Percentiles rank a stretch among this genome's conserved stretches.
These are phyloP conservation scores for Grantiella picta DNA, from an alignment of 2,113 vertebrate genomes.

Conservation along the genomic window DNA sequence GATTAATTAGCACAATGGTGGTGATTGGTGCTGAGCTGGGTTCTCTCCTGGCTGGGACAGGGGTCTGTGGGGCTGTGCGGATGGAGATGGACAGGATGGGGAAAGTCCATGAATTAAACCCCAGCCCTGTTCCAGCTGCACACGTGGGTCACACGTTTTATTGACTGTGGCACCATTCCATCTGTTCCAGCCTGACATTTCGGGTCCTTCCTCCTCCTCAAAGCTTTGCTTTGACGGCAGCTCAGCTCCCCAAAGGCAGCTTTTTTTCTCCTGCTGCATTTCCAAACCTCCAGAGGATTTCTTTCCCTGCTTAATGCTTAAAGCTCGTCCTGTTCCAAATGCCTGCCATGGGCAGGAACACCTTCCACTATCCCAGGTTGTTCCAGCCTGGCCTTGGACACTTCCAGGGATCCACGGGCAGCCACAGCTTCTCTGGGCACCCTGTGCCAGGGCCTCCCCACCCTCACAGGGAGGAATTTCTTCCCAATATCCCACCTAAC, in stretches of 20 bases:
- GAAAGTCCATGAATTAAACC: not conserved
- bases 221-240: not conserved
- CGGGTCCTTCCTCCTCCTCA: not conserved
- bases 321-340: not conserved
- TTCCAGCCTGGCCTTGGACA: not conserved
- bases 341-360: not conserved
- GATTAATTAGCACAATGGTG: rapidly evolving
- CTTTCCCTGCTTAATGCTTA: not conserved
- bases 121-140: not conserved
- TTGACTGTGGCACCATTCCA: not conserved
- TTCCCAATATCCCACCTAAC: rapidly evolving
- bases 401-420: not conserved
- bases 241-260: not conserved
- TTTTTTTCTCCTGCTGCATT: not conserved
- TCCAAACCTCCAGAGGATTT: not conserved
- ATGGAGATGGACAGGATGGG: rapidly evolving
- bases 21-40: not conserved
- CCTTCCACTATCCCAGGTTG: rapidly evolving
- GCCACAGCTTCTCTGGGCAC: not conserved
- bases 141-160: not conserved
- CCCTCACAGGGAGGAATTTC: not conserved
- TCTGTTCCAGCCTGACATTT: not conserved
- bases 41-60: not conserved
- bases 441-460: not conserved
- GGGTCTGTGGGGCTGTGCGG: rapidly evolving